Evolutionary conservation across 2,113 vertebrate genomes (phyloP).

Genomic region (Ceyx margarethae): DNA sequence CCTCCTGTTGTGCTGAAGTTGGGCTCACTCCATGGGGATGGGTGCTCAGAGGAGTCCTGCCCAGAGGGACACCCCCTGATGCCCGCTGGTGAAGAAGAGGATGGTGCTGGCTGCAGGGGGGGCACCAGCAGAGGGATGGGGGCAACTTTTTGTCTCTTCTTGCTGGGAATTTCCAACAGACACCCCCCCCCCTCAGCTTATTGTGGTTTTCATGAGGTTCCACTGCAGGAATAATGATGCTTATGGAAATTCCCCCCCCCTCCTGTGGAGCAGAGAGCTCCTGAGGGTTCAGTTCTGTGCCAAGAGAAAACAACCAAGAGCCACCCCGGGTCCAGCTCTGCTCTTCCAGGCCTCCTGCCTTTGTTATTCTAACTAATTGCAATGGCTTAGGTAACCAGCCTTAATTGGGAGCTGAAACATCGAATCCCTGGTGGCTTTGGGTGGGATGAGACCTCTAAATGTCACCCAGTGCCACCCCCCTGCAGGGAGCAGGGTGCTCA

Average conservation of each 20-base stretch:
- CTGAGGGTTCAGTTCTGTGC: constrained; percentile 52
- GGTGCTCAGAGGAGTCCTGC: background rate
- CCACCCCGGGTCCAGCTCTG: background rate
- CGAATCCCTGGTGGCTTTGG: background rate
- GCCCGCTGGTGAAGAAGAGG: too few species aligned
- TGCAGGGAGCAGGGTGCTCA: background rate
- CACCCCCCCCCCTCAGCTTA: background rate
- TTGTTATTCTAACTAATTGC: constrained; percentile 35
- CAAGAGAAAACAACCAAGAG: constrained; percentile 46
- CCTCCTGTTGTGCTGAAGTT: background rate
- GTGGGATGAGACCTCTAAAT: background rate
- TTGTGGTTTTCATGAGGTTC: background rate
- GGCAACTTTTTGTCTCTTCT: too few species aligned
- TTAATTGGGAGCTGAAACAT: background rate
- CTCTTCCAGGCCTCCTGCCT: background rate
- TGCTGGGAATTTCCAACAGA: background rate
- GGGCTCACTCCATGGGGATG: background rate
- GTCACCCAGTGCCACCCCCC: background rate
- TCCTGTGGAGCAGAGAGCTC: constrained; percentile 21
- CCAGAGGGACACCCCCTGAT: background rate
- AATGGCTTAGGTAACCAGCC: background rate
- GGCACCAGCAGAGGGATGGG: background rate
- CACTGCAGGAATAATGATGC: constrained; percentile 30
- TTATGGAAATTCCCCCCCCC: constrained; percentile 1
- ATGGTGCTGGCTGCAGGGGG: background rate